Evolutionary conservation across 2,113 vertebrate species (phyloP), one percentile per base, ranked within the genome.

Genomic region (Dicentrarchus labrax): DNA sequence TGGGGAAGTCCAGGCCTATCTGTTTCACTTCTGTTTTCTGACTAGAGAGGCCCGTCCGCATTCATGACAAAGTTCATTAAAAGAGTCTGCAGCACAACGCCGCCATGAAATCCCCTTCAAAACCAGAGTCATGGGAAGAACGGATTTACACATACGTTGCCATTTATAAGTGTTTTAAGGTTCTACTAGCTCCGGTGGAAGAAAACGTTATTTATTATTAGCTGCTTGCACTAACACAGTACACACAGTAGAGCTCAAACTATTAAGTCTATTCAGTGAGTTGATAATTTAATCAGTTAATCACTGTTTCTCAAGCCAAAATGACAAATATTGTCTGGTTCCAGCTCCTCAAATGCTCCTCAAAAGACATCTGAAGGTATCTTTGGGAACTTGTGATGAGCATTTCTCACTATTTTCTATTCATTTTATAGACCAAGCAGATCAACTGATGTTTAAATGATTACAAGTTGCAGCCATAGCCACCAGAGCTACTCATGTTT

Each of bases 21-120:
- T 92, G 85, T 93, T 93, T 92, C 91, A 96, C 95, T 96, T 96
- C 95, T 96, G 93, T 94, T 94, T 95, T 95, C 88, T 89, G 38
- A 60, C 87, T 78, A 81, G 74, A 70, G 48, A 62, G 53, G 83
- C 51, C 39, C 21, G 19, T 83, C 82, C 78, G 78, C 88, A 85
- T 89, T 83, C 84, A 90, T 70, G 77, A 77, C 68, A 89, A 85
- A 91, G 88, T 88, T 90, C 88, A 91, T 76, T 71, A 16, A 68
- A 71, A 77, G 80, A 73, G 19, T 16, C 11, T 88, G 69, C 66
- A 77, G 68, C 61, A 85, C 83, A 80, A 72, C 79, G 78, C 38
- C 0, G 9, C 57, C n/a, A 62, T 88, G 65, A 92, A 93, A 90
- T 88, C 91, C 91, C 93, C 78, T 74, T 65, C 9, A 80, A 83